phyloP scores from a whole-genome alignment of 2,888 invertebrate species.

The Catocala sponsa region DNA sequence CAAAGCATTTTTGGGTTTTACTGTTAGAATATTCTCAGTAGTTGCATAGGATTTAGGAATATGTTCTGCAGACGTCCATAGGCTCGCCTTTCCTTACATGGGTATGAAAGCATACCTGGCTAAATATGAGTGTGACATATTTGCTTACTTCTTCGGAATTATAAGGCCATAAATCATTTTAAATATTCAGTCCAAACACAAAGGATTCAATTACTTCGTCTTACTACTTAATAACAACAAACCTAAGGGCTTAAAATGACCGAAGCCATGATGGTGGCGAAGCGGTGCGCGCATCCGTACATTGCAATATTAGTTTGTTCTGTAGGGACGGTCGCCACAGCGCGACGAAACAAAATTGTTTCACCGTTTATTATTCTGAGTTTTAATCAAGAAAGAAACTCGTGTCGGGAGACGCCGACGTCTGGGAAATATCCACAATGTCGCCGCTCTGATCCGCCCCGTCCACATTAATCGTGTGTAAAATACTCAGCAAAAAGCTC shows the following conservation, averaged over 20 bases:
- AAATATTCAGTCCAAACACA: too few species aligned
- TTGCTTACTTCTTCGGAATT: too few species aligned
- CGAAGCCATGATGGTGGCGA: slow-evolving; percentile 51
- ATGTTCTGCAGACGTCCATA: too few species aligned
- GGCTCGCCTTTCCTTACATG: too few species aligned
- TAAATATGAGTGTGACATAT: too few species aligned
- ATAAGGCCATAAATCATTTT: too few species aligned
- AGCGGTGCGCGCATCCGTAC: slow-evolving; percentile 56
- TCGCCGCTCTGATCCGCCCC: slow-evolving; percentile 63
- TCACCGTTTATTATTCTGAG: slow-evolving; percentile 83
- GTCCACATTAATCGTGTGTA: slow-evolving; percentile 72
- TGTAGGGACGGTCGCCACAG: slow-evolving; percentile 59
- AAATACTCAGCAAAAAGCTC: slow-evolving; percentile 68
- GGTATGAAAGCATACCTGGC: too few species aligned
- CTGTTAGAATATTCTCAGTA: too few species aligned
- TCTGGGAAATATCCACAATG: slow-evolving; percentile 72
- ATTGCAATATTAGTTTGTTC: slow-evolving; percentile 78
- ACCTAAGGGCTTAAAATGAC: slow-evolving; percentile 53
- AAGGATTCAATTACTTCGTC: slow-evolving; percentile 13
- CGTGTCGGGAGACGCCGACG: slow-evolving; percentile 59
- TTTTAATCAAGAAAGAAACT: slow-evolving; percentile 84
- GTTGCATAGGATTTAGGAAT: too few species aligned
- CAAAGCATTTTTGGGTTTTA: too few species aligned
- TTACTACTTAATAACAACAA: slow-evolving; percentile 38
- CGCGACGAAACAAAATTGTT: slow-evolving; percentile 76